These are phyloP conservation scores for Conger conger DNA, from an alignment of 2,113 vertebrate genomes.

Conservation along the genomic window DNA sequence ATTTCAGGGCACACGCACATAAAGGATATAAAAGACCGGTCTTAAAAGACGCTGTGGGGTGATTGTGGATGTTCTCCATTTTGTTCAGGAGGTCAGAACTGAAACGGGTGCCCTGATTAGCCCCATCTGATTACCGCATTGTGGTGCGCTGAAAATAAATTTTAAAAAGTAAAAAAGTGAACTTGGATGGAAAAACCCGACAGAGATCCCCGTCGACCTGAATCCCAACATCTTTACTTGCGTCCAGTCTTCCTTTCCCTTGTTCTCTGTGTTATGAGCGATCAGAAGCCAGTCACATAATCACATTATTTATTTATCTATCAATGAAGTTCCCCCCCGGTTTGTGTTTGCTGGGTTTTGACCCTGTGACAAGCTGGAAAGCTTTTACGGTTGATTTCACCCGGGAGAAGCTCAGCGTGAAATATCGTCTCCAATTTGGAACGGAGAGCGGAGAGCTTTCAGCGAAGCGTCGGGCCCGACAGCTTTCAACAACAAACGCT, in stretches of 20 bases:
- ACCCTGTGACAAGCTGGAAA: slow-evolving; percentile 5
- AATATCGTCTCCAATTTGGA: slow-evolving; percentile 25
- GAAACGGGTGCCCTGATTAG: too few species aligned
- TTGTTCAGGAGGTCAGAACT: too few species aligned
- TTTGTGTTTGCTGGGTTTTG: neutral
- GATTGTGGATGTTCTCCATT: too few species aligned
- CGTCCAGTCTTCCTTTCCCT: neutral
- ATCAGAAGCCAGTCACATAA: neutral
- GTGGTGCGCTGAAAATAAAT: too few species aligned
- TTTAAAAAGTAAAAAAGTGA: too few species aligned
- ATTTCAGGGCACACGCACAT: too few species aligned
- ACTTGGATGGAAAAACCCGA: too few species aligned
- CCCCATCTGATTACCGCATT: too few species aligned
- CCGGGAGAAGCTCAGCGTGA: neutral
- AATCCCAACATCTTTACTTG: neutral
- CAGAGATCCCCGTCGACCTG: too few species aligned
- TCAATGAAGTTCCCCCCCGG: neutral
- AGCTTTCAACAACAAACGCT: neutral
- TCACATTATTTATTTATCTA: neutral
- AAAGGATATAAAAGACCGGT: too few species aligned
- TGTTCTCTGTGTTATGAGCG: neutral
- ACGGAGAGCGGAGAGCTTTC: neutral
- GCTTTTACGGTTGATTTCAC: slow-evolving; percentile 9
- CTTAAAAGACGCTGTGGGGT: too few species aligned
- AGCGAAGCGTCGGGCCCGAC: neutral